A percentile compares a stretch with the other conserved stretches of the same genome.
Evolutionary conservation across 2,113 vertebrate genomes (phyloP).

Genomic region (Pardalotus punctatus): DNA sequence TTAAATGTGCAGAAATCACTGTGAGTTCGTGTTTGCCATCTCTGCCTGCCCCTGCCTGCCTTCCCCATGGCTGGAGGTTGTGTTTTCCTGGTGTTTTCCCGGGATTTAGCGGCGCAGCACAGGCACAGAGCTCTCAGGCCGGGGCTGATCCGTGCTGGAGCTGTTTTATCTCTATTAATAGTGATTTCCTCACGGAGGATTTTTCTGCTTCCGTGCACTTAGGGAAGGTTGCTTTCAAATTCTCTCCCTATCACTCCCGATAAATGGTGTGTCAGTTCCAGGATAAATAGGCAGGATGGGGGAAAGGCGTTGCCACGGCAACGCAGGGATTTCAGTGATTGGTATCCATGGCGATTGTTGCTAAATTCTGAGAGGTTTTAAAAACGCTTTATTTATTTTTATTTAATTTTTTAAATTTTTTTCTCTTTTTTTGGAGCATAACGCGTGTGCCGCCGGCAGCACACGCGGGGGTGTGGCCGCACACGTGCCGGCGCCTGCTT

Average conservation of each 20-base stretch:
- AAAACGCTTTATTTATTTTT: conserved; percentile 48
- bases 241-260: neutral
- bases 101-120: neutral
- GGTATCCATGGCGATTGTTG: conserved; percentile 73
- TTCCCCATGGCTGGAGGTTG: neutral
- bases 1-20: fast-evolving
- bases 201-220: conserved; percentile 33
- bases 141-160: neutral
- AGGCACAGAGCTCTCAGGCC: neutral
- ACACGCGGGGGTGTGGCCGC: neutral
- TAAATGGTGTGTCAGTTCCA: conserved; percentile 35
- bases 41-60: neutral
- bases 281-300: conserved; percentile 47
- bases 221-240: conserved; percentile 26
- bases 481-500: neutral
- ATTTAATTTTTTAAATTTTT: neutral
- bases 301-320: conserved; percentile 37
- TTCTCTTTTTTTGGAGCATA: neutral
- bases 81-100: fast-evolving
- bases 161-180: neutral
- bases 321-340: conserved; percentile 57
- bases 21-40: fast-evolving
- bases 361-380: conserved; percentile 55
- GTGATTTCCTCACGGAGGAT: conserved; percentile 11
- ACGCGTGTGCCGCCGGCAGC: neutral